phyloP scores from a whole-genome alignment of 2,797 vertebrate genomes.

The Cygnus olor region DNA sequence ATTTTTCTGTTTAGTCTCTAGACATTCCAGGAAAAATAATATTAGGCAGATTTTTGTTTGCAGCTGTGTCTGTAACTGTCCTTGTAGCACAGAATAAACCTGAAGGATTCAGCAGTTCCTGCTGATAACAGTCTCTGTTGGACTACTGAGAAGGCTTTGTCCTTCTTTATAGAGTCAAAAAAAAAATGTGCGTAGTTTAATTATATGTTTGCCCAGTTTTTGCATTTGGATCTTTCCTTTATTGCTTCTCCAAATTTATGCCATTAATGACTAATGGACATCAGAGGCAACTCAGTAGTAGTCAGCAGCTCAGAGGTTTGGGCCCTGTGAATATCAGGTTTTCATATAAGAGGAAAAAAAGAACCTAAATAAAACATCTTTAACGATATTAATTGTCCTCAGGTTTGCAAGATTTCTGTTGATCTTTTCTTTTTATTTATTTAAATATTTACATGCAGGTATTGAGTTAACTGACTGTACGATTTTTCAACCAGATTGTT shows the following conservation, averaged over 20 bases:
- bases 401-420: fast-evolving
- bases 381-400: background rate
- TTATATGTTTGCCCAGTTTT: background rate
- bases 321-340: background rate
- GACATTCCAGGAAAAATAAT: background rate
- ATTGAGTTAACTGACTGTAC: background rate
- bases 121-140: background rate
- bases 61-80: background rate
- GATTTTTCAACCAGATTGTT: background rate
- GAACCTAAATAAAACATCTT: background rate
- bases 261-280: background rate
- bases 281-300: background rate
- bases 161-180: background rate
- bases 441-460: background rate
- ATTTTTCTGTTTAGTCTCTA: background rate
- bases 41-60: background rate
- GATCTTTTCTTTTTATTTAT: background rate
- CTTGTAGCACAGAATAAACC: background rate
- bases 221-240: background rate
- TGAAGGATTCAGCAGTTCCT: background rate
- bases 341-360: background rate
- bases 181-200: background rate
- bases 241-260: background rate
- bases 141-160: background rate
- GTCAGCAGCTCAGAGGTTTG: background rate